These are phyloP conservation scores for Zapus hudsonius DNA, from an alignment of 2,113 vertebrate species.

Conservation along the genomic window DNA sequence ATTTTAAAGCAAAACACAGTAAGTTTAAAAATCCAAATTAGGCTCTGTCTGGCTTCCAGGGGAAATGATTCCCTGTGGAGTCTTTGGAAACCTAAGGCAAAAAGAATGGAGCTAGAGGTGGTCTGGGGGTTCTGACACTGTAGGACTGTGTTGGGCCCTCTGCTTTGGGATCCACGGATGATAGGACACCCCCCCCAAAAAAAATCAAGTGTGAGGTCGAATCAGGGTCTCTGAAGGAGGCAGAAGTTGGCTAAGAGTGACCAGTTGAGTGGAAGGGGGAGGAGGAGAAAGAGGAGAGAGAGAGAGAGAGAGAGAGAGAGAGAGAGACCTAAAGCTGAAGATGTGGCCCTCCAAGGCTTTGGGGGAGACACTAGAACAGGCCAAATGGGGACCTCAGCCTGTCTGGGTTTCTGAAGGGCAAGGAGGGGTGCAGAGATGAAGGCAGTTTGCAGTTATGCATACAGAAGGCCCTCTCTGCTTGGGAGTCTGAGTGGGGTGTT, in stretches of 20 bases:
- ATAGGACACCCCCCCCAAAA: not conserved
- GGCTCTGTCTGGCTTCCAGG: constrained; percentile 11
- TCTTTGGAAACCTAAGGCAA: constrained; percentile 23
- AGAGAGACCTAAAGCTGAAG: not conserved
- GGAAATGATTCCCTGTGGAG: not conserved
- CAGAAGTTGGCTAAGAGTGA: constrained; percentile 59
- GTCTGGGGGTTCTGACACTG: constrained; percentile 12
- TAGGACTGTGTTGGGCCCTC: not conserved
- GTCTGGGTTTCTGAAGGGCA: constrained; percentile 59
- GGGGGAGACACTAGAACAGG: constrained; percentile 70
- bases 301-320: constrained; percentile 35
- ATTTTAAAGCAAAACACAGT: constrained; percentile 34
- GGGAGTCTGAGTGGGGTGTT: not conserved
- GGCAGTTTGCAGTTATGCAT: not conserved
- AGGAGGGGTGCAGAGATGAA: constrained; percentile 28
- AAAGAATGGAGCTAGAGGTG: not conserved
- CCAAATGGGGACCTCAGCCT: constrained; percentile 56
- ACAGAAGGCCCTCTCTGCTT: not conserved
- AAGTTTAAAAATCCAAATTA: not conserved
- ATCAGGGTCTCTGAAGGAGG: constrained; percentile 47
- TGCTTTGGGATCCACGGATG: constrained; percentile 23
- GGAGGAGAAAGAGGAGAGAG: constrained; percentile 69
- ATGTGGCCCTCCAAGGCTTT: constrained; percentile 79
- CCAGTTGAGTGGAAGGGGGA: constrained; percentile 55
- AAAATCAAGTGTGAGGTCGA: not conserved